A percentile compares a stretch with the other conserved stretches of the same genome.
Conservation (phyloP, 2,797 vertebrate species). For the Phataginus tricuspis region DNA sequence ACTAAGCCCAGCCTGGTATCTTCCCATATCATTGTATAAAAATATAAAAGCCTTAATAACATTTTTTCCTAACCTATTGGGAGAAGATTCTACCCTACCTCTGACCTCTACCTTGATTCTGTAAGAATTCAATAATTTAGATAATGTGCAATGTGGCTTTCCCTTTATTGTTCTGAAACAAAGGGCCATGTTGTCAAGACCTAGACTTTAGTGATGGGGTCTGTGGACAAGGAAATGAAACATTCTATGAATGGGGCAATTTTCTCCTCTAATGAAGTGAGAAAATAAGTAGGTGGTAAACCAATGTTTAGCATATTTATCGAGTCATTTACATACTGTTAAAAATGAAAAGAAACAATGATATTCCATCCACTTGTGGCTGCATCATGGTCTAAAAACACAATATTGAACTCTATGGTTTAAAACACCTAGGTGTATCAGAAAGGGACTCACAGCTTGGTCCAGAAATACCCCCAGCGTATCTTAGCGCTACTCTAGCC, state of each 20-base stretch:
- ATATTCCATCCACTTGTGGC: neutral
- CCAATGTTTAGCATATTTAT: slow-evolving; percentile 44
- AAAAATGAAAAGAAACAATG: neutral
- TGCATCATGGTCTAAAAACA: neutral
- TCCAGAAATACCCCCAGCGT: slow-evolving; percentile 14
- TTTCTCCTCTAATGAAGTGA: slow-evolving; percentile 67
- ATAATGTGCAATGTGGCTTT: neutral
- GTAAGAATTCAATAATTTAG: slow-evolving; percentile 34
- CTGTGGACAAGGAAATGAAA: slow-evolving; percentile 53
- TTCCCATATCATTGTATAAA: neutral
- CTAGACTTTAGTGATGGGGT: slow-evolving; percentile 10
- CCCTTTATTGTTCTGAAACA: slow-evolving; percentile 46
- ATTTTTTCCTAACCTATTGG: neutral
- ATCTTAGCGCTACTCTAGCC: neutral
- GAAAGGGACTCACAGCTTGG: neutral
- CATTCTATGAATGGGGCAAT: slow-evolving; percentile 62
- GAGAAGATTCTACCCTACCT: neutral
- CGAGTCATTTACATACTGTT: slow-evolving; percentile 1
- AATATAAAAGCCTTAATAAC: neutral
- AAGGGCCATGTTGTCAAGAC: neutral
- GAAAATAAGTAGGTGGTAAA: slow-evolving; percentile 63
- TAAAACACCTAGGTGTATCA: neutral
- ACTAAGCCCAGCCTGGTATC: neutral
- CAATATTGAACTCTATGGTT: neutral
- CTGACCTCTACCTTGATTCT: neutral